These are phyloP conservation scores for Bombus confusus DNA, from an alignment of 1,140 invertebrate species.

Conservation along the genomic window DNA sequence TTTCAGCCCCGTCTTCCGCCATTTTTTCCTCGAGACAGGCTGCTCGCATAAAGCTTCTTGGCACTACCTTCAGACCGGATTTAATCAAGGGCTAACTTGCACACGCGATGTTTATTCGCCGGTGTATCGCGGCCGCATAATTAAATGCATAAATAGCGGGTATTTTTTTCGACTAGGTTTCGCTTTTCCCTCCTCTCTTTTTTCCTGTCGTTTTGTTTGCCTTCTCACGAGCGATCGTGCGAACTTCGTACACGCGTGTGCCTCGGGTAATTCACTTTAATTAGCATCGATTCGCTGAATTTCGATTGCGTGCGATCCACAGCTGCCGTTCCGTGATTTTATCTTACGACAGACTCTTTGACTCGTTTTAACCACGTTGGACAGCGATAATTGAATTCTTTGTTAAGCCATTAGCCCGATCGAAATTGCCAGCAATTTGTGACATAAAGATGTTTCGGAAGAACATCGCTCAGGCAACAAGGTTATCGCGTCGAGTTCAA, in stretches of 20 bases:
- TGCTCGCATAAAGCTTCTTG: constrained; percentile 19
- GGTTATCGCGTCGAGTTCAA: background rate
- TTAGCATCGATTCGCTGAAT: constrained; percentile 27
- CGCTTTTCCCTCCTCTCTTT: background rate
- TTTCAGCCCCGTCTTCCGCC: background rate
- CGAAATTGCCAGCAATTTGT: too few relatives aligned
- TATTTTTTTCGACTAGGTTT: background rate
- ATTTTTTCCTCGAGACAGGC: background rate
- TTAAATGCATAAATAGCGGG: constrained; percentile 34
- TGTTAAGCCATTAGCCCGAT: background rate
- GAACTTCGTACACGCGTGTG: background rate
- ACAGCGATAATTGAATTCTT: constrained; percentile 12
- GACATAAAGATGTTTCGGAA: background rate
- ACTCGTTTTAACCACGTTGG: too few relatives aligned
- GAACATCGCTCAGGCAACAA: background rate
- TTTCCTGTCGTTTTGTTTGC: background rate
- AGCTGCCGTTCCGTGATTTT: background rate
- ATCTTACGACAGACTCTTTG: background rate
- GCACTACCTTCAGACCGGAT: constrained; percentile 11
- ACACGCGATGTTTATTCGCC: constrained; percentile 43
- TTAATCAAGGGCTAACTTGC: constrained; percentile 49
- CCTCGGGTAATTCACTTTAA: background rate
- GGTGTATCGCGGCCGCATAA: constrained; percentile 28
- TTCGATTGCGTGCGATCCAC: constrained; percentile 9
- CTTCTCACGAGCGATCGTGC: background rate